Evolutionary conservation across 2,888 invertebrate species (phyloP).

Genomic region (Brachypalpus laphriformis): DNA sequence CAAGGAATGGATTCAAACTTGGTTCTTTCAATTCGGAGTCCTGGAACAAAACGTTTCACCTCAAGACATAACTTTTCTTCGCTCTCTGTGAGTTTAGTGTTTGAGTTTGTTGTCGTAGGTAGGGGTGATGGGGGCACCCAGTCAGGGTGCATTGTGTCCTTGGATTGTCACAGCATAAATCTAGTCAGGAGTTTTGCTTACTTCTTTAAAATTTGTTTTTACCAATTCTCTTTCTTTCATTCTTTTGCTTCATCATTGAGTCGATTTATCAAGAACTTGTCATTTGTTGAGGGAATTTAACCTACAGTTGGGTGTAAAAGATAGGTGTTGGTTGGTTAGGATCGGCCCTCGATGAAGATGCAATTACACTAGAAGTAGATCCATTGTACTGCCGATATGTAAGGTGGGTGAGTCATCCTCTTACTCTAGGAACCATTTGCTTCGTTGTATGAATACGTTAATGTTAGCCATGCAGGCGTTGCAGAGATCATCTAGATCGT

Average conservation of each 20-base stretch:
- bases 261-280: constrained; percentile 33
- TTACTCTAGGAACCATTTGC: too few species aligned
- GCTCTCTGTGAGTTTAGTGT: not conserved
- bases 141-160: constrained; percentile 34
- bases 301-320: not conserved
- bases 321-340: not conserved
- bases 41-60: constrained; percentile 38
- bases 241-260: constrained; percentile 29
- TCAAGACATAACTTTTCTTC: constrained; percentile 26
- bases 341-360: too few species aligned
- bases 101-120: not conserved
- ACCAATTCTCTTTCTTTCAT: not conserved
- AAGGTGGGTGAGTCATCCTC: too few species aligned
- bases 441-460: too few species aligned
- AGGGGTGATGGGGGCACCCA: not conserved
- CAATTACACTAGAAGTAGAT: too few species aligned
- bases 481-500: too few species aligned
- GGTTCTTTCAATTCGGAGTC: constrained; percentile 3
- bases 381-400: too few species aligned
- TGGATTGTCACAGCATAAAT: constrained; percentile 44
- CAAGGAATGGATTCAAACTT: constrained; percentile 37
- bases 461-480: too few species aligned
- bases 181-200: constrained; percentile 37
- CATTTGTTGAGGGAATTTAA: not conserved
- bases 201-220: constrained; percentile 12